Base-by-base conservation (phyloP, 2,888 invertebrate genomes). In the Metacarcinus magister region DNA sequence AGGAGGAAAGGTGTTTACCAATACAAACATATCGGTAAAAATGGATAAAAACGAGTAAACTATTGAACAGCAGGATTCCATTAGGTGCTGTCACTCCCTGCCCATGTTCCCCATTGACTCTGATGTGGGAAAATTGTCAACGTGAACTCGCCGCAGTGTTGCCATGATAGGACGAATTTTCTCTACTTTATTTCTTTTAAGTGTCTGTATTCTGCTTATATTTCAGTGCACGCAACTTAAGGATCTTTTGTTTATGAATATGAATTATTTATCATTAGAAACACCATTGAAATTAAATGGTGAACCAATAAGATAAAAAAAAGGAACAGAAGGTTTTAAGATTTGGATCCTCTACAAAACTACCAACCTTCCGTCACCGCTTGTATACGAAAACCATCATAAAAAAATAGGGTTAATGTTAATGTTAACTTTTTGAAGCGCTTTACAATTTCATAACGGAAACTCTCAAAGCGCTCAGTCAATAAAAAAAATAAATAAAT, bases 1-100 rank as follows among this genome's bases (percentile, higher is more conserved):
- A n/a, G 23, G 67, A 67, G 67, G 67, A 5, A 23, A 67, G 23
- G 67, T 67, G 67, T 67, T 67, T 67, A n/a, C n/a, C n/a, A n/a
- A n/a, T n/a, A 67, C n/a, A 67, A 23, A 67, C 67, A 23, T 67
- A 67, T 67, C 67, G 67, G 60, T 67, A n/a, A 67, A 67, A 67
- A 67, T 67, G n/a, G 7, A 67, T 67, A 67, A 67, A 67, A n/a
- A n/a, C 67, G 67, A 67, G n/a, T n/a, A n/a, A 67, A 67, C 23
- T 67, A 67, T n/a, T 67, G 67, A 67, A 67, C 67, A 67, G 67
- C n/a, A 23, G 67, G 67, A 67, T 67, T 67, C 67, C 67, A 67
- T 67, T 67, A 67, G 67, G 67, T n/a, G 23, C 67, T 67, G 67
- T 67, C 67, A 67, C 67, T 67, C n/a, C n/a, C 67, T n/a, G 67